Base-by-base conservation (phyloP, 2,113 vertebrate genomes). In the Varanus komodoensis region DNA sequence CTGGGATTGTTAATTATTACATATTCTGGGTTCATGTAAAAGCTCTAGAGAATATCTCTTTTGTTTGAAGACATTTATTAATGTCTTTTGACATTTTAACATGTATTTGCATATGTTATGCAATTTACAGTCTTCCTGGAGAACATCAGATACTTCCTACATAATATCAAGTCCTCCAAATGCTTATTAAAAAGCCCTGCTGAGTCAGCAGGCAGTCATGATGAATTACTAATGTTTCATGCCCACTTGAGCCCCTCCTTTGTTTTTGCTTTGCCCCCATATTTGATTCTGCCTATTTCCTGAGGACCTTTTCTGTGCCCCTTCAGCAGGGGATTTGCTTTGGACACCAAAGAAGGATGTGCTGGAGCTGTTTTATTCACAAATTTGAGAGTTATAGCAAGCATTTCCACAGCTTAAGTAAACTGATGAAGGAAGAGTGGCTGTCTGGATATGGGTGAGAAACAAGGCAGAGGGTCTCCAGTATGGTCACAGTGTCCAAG, bases 331-430 rank as follows among this genome's bases (percentile, higher is more conserved):
- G 38, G 38, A 44, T 44, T 44, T 34, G 32, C 23, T 52, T 23
- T 52, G 44, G 11, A 8, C 8, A 52, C 11, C 29, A 52, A 48
- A 94, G 91, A 94, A 94, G 89, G 88, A 94, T 80, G 73, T 94
- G 85, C 44, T 87, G 84, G 92, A 84, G 90, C 48, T 87, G 52
- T 50, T 87, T 93, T 0, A 17, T 50, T 3, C 50, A 52, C 1
- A 8, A 32, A 32, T 67, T 77, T 50, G 83, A 82, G 89, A 93
- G 91, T 0, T 0, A 87, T 82, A 89, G 93, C 91, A 95, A 94
- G 90, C 93, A 93, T 32, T 9, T 21, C 81, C 0, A 21, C 90
- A 90, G 92, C 44, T 75, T 68, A 0, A 8, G 64, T 88, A 84
- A 64, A 64, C 90, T 89, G 92, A 77, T 93, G 88, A 57, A 91